Evolutionary conservation across 2,888 invertebrate species (phyloP), one percentile per base, ranked within the genome.

Genomic region (Octodonta nipae): DNA sequence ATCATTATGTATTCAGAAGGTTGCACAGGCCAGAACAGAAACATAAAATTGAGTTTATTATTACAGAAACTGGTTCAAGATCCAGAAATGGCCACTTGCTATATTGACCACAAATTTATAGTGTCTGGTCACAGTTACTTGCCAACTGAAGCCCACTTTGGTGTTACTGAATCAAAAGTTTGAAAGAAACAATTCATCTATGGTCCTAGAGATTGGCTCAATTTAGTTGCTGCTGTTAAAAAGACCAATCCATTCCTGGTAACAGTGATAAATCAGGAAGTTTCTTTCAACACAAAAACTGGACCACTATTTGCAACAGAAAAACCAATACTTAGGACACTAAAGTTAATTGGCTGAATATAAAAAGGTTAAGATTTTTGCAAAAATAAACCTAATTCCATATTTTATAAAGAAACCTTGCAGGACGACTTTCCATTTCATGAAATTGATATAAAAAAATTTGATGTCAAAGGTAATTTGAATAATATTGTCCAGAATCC

Each of bases 1-100:
- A 30, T 35, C 13, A 32, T 36, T 16, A 12, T 36, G 24, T 38
- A 38, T 22, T 32, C 28, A 13, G 35, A 37, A 13, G 34, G 12
- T 24, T 35, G 34, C 28, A 37, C 28, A 28, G 32, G 32, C 12
- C 34, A 35, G 13, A 36, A 38, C 11, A n/a, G 30, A 24, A 34
- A 34, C 16, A 30, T 20, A 20, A 32, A 32, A 15, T 26, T 32
- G 5, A 15, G 16, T 14, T 26, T 26, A 11, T 4, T 10, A 10
- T 26, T 30, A 20, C 20, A 20, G 20, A 20, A 20, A 20, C 20
- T 20, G n/a, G n/a, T n/a, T n/a, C n/a, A n/a, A n/a, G n/a, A n/a
- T n/a, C n/a, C n/a, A n/a, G n/a, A n/a, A n/a, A n/a, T n/a, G n/a
- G n/a, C n/a, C n/a, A n/a, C n/a, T n/a, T n/a, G n/a, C n/a, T n/a